Conservation (phyloP, 1,140 invertebrate species). For the Drosophila subpulchrella region DNA sequence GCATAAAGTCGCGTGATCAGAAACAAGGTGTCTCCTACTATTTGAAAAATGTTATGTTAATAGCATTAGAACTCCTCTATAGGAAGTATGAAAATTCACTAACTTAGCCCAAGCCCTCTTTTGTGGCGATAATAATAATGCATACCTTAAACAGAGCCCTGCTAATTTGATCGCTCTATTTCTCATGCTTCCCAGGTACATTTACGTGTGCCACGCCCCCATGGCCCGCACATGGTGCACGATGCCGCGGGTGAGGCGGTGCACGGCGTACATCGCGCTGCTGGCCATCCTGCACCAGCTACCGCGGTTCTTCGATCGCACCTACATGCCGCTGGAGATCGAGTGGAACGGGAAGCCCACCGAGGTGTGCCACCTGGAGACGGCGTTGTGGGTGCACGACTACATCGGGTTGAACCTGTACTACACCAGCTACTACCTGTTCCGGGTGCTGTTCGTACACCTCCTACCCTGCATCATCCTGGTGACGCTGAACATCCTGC, state of each 20-base stretch:
- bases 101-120: too few relatives aligned
- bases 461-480: conserved; percentile 94
- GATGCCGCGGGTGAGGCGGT: conserved; percentile 91
- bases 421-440: conserved; percentile 92
- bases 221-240: conserved; percentile 94
- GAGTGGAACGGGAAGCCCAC: conserved; percentile 88
- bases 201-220: conserved; percentile 95
- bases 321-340: conserved; percentile 85
- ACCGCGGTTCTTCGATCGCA: conserved; percentile 90
- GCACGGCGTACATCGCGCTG: conserved; percentile 90
- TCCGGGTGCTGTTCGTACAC: conserved; percentile 96
- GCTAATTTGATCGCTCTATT: neutral
- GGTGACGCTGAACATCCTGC: conserved; percentile 94
- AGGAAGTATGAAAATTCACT: too few relatives aligned
- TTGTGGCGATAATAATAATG: too few relatives aligned
- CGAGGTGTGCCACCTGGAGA: conserved; percentile 86
- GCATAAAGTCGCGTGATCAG: too few relatives aligned
- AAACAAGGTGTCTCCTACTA: too few relatives aligned
- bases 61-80: too few relatives aligned
- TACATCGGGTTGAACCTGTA: conserved; percentile 89
- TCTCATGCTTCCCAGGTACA: conserved; percentile 86
- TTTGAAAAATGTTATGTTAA: too few relatives aligned
- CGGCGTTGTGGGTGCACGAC: conserved; percentile 88
- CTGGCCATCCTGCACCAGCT: conserved; percentile 92
- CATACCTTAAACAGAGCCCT: too few relatives aligned